A percentile compares a stretch with the other conserved stretches of the same genome.
phyloP scores from a whole-genome alignment of 2,113 vertebrate genomes.

The Chionis minor region DNA sequence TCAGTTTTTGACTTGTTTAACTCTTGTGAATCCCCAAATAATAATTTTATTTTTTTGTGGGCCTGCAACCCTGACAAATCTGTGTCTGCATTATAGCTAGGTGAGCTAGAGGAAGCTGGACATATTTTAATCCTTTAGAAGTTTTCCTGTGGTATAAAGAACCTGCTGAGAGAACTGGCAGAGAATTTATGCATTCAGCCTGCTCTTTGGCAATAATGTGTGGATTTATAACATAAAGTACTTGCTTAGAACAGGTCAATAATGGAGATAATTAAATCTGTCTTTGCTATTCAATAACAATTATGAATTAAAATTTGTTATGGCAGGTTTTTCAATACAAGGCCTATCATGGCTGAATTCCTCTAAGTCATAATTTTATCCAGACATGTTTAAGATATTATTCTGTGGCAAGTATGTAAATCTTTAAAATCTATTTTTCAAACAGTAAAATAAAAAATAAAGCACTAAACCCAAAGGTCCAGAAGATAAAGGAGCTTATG shows the following conservation, averaged over 20 bases:
- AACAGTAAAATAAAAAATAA: constrained; percentile 46
- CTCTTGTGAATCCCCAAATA: neutral
- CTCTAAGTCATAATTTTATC: constrained; percentile 44
- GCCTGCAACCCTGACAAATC: neutral
- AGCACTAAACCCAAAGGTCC: neutral
- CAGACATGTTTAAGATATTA: constrained; percentile 49
- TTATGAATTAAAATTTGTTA: constrained; percentile 62
- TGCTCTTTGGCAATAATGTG: constrained; percentile 35
- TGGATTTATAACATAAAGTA: constrained; percentile 36
- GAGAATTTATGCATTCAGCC: constrained; percentile 16
- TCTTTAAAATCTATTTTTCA: constrained; percentile 62
- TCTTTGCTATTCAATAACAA: constrained; percentile 58
- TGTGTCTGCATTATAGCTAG: neutral
- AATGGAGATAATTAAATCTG: constrained; percentile 59
- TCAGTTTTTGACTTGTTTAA: constrained; percentile 8
- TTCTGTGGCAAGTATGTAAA: constrained; percentile 39
- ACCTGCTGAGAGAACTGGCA: neutral
- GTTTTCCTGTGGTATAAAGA: neutral
- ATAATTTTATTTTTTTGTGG: neutral
- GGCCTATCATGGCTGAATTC: constrained; percentile 25
- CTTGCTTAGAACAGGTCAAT: constrained; percentile 29
- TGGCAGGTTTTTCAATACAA: constrained; percentile 54
- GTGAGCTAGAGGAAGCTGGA: neutral
- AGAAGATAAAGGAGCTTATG: constrained; percentile 19
- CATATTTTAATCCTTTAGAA: constrained; percentile 48